Percentiles rank a stretch among this genome's conserved stretches.
phyloP scores from a whole-genome alignment of 2,888 invertebrate genomes.

The Ichneumon xanthorius region DNA sequence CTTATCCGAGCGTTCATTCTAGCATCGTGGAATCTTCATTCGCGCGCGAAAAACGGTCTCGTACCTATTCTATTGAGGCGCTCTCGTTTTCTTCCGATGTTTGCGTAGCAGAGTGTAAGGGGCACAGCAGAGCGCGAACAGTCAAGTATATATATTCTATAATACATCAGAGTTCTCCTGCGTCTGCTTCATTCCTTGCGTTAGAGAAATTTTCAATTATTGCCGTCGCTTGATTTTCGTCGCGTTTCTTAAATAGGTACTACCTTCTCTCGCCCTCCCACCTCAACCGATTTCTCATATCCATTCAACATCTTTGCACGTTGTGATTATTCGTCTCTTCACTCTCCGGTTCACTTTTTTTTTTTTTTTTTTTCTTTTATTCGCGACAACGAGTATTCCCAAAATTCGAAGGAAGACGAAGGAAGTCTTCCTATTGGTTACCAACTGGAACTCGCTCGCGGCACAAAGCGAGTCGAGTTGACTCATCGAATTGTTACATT shows the following conservation, averaged over 20 bases:
- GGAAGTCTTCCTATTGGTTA: constrained; percentile 18
- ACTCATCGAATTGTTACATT: constrained; percentile 69
- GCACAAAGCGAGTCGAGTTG: constrained; percentile 32
- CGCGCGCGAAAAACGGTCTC: constrained; percentile 62
- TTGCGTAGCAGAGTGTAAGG: constrained; percentile 69
- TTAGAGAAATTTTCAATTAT: constrained; percentile 82
- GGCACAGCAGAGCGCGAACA: constrained; percentile 53
- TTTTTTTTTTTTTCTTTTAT: constrained; percentile 19
- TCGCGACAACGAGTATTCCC: constrained; percentile 27
- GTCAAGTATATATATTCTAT: constrained; percentile 65
- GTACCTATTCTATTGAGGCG: constrained; percentile 52
- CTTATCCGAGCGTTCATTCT: constrained; percentile 43
- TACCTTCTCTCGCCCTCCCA: constrained; percentile 14
- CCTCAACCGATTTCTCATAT: constrained; percentile 43
- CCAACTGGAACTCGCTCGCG: constrained; percentile 31
- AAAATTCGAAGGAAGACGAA: constrained; percentile 20
- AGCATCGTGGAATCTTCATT: constrained; percentile 61
- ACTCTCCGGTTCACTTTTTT: not conserved
- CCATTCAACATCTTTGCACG: constrained; percentile 49
- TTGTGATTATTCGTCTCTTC: constrained; percentile 49
- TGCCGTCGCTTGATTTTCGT: constrained; percentile 79
- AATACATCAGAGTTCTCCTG: constrained; percentile 77
- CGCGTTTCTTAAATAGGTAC: constrained; percentile 51
- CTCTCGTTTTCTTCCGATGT: constrained; percentile 59
- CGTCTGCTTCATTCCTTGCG: constrained; percentile 54